A percentile compares a stretch with the other conserved stretches of the same genome.
phyloP scores from a whole-genome alignment of 1,140 invertebrate species.

The Hylaeus volcanicus region DNA sequence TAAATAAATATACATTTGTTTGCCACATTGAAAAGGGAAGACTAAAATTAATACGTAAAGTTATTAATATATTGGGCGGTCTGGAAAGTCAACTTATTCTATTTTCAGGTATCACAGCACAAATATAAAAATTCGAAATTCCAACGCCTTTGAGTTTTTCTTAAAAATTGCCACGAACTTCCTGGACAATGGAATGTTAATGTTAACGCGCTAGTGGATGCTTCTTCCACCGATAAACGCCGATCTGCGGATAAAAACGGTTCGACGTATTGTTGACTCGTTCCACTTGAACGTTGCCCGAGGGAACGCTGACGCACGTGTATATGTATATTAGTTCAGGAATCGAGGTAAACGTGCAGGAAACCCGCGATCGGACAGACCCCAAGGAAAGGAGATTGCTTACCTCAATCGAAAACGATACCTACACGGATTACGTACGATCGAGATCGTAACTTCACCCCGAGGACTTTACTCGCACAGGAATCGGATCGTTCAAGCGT shows the following conservation, averaged over 20 bases:
- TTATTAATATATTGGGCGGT: no score
- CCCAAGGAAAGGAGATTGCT: conserved; percentile 20
- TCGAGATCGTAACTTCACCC: conserved; percentile 59
- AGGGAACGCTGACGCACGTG: conserved; percentile 1
- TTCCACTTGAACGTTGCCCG: conserved; percentile 21
- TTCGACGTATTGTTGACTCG: conserved; percentile 29
- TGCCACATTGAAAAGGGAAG: no score
- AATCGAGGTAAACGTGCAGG: conserved; percentile 29
- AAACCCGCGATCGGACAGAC: conserved; percentile 23
- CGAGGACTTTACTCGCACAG: conserved; percentile 59
- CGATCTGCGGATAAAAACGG: neutral
- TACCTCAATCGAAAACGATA: conserved; percentile 56
- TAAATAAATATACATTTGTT: no score
- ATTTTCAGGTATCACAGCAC: no score
- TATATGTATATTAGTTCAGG: conserved; percentile 30
- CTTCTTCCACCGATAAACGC: no score
- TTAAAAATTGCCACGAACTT: no score
- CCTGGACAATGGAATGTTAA: no score
- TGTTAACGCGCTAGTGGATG: neutral
- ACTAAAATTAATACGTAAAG: no score
- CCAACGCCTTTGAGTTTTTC: no score
- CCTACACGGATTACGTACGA: conserved; percentile 43
- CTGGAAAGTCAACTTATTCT: no score
- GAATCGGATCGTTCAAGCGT: conserved; percentile 43
- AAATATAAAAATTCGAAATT: no score